These are phyloP conservation scores for Tympanuchus pallidicinctus DNA, from an alignment of 2,113 vertebrate species.

Conservation along the genomic window DNA sequence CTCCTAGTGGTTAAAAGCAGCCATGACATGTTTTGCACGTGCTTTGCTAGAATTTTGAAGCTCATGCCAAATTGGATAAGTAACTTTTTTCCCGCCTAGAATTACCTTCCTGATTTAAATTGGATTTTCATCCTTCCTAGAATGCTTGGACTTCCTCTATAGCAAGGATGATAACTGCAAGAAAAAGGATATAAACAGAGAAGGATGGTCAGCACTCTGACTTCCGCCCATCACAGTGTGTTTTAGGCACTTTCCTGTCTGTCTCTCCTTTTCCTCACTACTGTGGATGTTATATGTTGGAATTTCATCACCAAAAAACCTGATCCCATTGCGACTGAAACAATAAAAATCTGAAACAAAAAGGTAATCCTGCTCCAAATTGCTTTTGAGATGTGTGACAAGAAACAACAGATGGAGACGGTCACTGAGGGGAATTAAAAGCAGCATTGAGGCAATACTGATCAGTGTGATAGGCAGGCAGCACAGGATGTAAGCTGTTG, in stretches of 20 bases:
- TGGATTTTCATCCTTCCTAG: background rate
- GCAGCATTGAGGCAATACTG: background rate
- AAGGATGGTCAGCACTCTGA: background rate
- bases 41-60: background rate
- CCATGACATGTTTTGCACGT: background rate
- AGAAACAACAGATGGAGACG: conserved; percentile 40
- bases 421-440: conserved; percentile 9
- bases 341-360: conserved; percentile 36
- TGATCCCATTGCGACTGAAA: background rate
- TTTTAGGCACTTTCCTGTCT: background rate
- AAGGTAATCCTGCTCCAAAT: conserved; percentile 40
- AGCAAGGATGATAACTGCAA: background rate
- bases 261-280: background rate
- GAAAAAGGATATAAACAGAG: background rate
- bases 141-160: background rate
- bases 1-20: conserved; percentile 64
- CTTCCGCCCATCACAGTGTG: background rate
- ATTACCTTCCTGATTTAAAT: background rate
- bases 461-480: conserved; percentile 21
- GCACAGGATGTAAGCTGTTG: background rate
- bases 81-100: background rate
- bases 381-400: conserved; percentile 24
- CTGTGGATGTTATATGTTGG: background rate
- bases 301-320: conserved; percentile 10
- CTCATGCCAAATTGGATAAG: background rate